A percentile compares a stretch with the other conserved stretches of the same genome.
Conservation (phyloP, 2,113 vertebrate species). For the Brachirus orientalis region DNA sequence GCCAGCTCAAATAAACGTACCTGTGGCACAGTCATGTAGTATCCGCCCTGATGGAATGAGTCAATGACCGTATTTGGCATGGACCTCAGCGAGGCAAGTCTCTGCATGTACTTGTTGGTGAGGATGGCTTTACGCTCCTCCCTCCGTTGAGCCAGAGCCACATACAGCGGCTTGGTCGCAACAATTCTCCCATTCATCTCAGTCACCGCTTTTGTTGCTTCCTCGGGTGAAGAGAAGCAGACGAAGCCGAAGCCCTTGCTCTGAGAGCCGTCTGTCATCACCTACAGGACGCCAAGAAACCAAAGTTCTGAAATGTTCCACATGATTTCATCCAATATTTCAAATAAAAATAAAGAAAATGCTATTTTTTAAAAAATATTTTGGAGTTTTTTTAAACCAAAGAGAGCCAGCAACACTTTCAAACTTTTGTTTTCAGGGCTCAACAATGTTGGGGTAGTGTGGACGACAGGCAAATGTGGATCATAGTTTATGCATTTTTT, state of each 20-base stretch:
- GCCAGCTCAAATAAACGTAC: conserved; percentile 67
- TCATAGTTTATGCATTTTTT: too few species aligned
- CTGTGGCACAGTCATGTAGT: conserved; percentile 90
- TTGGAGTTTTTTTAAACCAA: too few species aligned
- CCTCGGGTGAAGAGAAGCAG: conserved; percentile 97
- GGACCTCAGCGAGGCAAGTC: conserved; percentile 86
- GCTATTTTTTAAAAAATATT: too few species aligned
- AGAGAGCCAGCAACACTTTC: too few species aligned
- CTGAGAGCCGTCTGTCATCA: conserved; percentile 94
- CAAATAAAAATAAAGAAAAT: too few species aligned
- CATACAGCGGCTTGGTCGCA: conserved; percentile 94
- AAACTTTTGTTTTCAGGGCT: too few species aligned
- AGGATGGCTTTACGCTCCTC: conserved; percentile 96
- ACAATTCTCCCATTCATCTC: conserved; percentile 97
- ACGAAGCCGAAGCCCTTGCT: conserved; percentile 99
- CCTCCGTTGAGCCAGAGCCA: conserved; percentile 93
- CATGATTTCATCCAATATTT: neutral
- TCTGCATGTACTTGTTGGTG: conserved; percentile 96
- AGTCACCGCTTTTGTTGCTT: conserved; percentile 96
- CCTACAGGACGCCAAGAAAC: conserved; percentile 73
- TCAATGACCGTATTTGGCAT: conserved; percentile 86
- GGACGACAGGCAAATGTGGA: too few species aligned
- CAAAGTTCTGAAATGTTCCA: neutral
- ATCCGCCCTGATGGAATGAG: conserved; percentile 88
- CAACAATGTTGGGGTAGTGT: too few species aligned